Percentiles rank a stretch among this genome's conserved stretches.
Evolutionary conservation across 64 coral and sea anemone genomes (phyloP).

Genomic region (Exaiptasia diaphana): DNA sequence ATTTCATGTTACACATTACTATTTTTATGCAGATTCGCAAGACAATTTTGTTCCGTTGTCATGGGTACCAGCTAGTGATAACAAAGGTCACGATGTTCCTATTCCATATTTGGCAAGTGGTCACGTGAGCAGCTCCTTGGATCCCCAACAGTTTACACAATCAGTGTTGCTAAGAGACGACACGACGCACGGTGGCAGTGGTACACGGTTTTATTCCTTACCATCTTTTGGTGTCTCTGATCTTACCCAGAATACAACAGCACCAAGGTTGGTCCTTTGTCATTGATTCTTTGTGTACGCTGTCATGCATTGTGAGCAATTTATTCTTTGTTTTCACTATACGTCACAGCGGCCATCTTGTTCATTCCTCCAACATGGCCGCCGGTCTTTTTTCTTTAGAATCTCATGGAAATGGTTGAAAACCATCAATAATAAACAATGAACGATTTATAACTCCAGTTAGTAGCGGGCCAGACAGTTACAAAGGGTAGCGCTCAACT

Average conservation of each 20-base stretch:
- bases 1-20: too few species aligned
- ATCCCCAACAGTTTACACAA: neutral
- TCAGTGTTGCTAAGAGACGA: neutral
- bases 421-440: too few species aligned
- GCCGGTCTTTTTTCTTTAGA: too few species aligned
- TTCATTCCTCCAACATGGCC: too few species aligned
- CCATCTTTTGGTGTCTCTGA: constrained; percentile 24
- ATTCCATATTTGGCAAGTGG: neutral
- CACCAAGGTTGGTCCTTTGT: neutral
- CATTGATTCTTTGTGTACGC: too few species aligned
- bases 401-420: too few species aligned
- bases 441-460: too few species aligned
- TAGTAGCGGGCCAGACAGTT: too few species aligned
- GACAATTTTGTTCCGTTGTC: constrained; percentile 27
- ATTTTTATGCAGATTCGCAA: neutral
- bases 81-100: neutral
- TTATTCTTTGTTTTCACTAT: too few species aligned
- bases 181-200: neutral
- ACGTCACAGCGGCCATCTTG: too few species aligned
- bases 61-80: constrained; percentile 23
- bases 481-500: too few species aligned
- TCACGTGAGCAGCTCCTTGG: neutral
- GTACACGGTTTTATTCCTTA: neutral
- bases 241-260: constrained; percentile 11
- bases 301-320: too few species aligned